Percentiles rank a stretch among this genome's conserved stretches.
phyloP scores from a whole-genome alignment of 2,113 vertebrate species.

The Xiphorhynchus elegans region DNA sequence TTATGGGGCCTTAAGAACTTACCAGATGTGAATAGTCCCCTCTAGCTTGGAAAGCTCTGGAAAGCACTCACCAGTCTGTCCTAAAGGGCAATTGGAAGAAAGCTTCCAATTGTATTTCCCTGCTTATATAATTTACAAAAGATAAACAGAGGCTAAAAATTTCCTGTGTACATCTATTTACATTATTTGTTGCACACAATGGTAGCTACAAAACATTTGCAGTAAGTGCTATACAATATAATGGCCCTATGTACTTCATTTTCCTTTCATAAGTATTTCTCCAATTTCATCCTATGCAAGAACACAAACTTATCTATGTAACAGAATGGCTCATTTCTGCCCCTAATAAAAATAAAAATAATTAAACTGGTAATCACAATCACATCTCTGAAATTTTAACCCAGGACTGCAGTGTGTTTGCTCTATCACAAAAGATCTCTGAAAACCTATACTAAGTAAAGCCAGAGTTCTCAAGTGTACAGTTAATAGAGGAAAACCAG shows the following conservation, averaged over 20 bases:
- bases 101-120: background rate
- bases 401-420: background rate
- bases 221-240: background rate
- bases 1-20: background rate
- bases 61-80: background rate
- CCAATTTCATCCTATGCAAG: background rate
- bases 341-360: background rate
- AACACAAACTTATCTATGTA: background rate
- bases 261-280: background rate
- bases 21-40: background rate
- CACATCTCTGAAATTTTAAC: background rate
- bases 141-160: background rate
- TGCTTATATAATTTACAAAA: background rate
- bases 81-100: background rate
- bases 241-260: background rate
- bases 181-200: background rate
- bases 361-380: background rate
- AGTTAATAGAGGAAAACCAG: conserved; percentile 20
- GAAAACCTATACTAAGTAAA: conserved; percentile 21
- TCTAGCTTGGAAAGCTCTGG: background rate
- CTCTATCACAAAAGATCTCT: background rate
- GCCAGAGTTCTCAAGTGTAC: background rate
- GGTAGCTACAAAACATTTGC: background rate
- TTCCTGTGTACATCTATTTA: background rate
- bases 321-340: background rate